A percentile compares a stretch with the other conserved stretches of the same genome.
Evolutionary conservation across 2,797 vertebrate genomes (phyloP).

Genomic region (Sarcophilus harrisii): DNA sequence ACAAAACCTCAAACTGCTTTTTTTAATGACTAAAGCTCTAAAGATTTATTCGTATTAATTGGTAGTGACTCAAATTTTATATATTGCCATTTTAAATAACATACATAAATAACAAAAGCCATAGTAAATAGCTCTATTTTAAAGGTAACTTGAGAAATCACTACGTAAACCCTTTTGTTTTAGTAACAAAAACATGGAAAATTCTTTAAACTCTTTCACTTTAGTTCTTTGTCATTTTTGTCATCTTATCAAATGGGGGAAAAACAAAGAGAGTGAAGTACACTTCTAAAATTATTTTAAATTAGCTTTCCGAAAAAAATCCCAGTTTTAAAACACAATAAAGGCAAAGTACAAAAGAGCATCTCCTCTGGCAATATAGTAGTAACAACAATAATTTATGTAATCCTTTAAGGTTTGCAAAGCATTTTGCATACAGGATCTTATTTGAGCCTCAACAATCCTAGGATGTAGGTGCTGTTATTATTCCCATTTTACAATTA

Average conservation of each 20-base stretch:
- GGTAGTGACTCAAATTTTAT: slow-evolving; percentile 34
- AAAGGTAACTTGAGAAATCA: too few species aligned
- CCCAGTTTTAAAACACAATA: background rate
- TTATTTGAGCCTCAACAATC: too few species aligned
- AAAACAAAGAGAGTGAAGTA: slow-evolving; percentile 51
- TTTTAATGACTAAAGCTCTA: slow-evolving; percentile 44
- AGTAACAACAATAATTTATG: too few species aligned
- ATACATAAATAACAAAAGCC: too few species aligned
- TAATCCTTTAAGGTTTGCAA: too few species aligned
- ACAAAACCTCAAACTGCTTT: background rate
- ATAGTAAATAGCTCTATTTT: too few species aligned
- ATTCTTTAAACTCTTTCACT: slow-evolving; percentile 13
- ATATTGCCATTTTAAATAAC: background rate
- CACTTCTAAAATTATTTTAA: slow-evolving; percentile 18
- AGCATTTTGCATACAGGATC: too few species aligned
- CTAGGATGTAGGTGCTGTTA: too few species aligned
- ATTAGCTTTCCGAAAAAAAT: slow-evolving; percentile 41
- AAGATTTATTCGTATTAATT: background rate
- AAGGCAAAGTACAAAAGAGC: slow-evolving; percentile 7
- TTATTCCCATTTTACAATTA: too few species aligned
- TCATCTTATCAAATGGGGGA: slow-evolving; percentile 38
- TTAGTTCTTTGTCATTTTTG: slow-evolving; percentile 39
- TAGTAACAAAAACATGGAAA: slow-evolving; percentile 37
- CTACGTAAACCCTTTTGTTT: too few species aligned
- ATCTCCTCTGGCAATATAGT: too few species aligned